Percentiles rank a stretch among this genome's conserved stretches.
Evolutionary conservation across 2,888 invertebrate species (phyloP).

Genomic region (Oligia latruncula): DNA sequence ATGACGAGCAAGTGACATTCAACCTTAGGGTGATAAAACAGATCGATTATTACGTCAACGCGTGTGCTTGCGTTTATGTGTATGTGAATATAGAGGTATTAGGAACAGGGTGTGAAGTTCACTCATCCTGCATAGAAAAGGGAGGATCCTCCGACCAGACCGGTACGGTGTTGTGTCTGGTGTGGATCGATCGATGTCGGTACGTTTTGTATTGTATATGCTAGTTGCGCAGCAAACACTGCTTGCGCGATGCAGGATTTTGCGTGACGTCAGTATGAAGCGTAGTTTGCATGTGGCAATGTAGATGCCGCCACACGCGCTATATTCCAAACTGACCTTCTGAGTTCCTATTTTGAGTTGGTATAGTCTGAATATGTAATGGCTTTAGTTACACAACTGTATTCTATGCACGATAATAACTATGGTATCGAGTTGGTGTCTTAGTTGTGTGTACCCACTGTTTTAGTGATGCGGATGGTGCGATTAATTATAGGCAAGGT

Average conservation of each 20-base stretch:
- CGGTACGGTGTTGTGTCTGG: no score
- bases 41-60: background rate
- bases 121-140: no score
- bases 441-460: slow-evolving; percentile 30
- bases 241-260: no score
- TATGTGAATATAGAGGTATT: no score
- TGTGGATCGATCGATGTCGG: no score
- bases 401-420: slow-evolving; percentile 34
- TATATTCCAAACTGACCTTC: background rate
- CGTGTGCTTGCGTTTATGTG: background rate
- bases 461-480: slow-evolving; percentile 6
- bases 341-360: background rate
- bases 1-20: background rate
- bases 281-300: no score
- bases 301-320: no score
- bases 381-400: slow-evolving; percentile 29
- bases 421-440: slow-evolving; percentile 28
- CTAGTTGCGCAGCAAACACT: no score
- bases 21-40: background rate
- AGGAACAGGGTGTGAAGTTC: no score
- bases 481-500: slow-evolving; percentile 1
- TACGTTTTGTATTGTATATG: no score
- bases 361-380: slow-evolving; percentile 17
- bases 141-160: no score
- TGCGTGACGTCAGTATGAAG: no score